These are phyloP conservation scores for Siniperca knerii DNA, from an alignment of 2,113 vertebrate species.

Conservation along the genomic window DNA sequence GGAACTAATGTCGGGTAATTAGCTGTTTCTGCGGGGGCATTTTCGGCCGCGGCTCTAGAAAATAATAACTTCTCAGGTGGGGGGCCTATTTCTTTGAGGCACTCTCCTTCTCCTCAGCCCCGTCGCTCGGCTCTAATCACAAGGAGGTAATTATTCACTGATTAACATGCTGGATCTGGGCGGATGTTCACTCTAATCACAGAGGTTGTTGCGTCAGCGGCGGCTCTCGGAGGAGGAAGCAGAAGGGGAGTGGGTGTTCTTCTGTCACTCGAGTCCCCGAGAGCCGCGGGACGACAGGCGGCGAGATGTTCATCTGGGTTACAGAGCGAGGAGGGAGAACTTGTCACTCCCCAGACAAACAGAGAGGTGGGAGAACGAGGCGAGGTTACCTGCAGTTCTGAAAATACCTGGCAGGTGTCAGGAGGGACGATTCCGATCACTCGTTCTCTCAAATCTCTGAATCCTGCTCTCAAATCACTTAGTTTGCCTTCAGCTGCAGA, in stretches of 20 bases:
- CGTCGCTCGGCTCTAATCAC: constrained; percentile 74
- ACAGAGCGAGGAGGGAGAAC: not conserved
- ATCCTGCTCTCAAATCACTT: not conserved
- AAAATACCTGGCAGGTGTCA: constrained; percentile 6
- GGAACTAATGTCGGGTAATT: constrained; percentile 76
- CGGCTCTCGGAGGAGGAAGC: constrained; percentile 39
- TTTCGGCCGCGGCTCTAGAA: constrained; percentile 64
- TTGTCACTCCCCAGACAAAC: not conserved
- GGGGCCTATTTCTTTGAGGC: constrained; percentile 76
- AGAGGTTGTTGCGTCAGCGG: constrained; percentile 34
- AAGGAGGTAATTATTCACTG: constrained; percentile 77
- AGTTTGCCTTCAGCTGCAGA: not conserved
- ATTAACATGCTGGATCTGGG: constrained; percentile 69
- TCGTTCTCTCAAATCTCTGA: not conserved
- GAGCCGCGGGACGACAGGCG: not conserved
- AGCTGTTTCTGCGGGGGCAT: constrained; percentile 70
- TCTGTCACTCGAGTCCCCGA: constrained; percentile 14
- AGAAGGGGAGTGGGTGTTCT: constrained; percentile 46
- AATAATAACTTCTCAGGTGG: constrained; percentile 74
- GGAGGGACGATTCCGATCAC: not conserved
- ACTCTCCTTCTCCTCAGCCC: constrained; percentile 38
- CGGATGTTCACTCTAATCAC: constrained; percentile 68
- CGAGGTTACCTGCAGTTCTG: constrained; percentile 9
- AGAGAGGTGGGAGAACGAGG: not conserved
- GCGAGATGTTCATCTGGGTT: constrained; percentile 17